Conservation (phyloP, 1,140 invertebrate genomes). For the Drosophila nannoptera region DNA sequence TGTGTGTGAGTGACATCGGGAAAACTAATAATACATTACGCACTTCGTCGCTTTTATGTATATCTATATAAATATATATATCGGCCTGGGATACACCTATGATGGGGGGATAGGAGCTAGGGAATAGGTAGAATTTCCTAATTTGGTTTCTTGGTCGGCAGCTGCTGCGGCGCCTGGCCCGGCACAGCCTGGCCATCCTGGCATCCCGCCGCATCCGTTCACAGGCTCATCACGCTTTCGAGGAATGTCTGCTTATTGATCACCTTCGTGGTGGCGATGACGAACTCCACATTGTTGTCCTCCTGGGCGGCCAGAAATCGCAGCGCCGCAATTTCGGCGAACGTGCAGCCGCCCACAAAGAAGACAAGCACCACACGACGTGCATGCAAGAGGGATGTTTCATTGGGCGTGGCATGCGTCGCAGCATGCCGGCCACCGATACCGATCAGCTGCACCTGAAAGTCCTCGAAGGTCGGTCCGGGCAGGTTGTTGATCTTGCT, state of each 20-base stretch:
- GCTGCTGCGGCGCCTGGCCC: neutral
- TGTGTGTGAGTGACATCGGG: too few species aligned
- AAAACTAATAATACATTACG: too few species aligned
- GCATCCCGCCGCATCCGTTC: constrained; percentile 51
- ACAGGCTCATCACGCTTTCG: constrained; percentile 59
- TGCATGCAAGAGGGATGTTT: constrained; percentile 84
- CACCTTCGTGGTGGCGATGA: constrained; percentile 95
- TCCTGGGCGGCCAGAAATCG: constrained; percentile 95
- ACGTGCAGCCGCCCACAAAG: constrained; percentile 97
- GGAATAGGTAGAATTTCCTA: neutral
- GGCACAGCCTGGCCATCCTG: constrained; percentile 29
- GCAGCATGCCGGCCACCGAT: constrained; percentile 79
- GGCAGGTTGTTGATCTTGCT: constrained; percentile 83
- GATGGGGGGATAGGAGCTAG: too few species aligned
- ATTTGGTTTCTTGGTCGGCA: neutral
- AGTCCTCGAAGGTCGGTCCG: constrained; percentile 82
- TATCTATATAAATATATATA: too few species aligned
- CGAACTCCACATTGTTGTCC: constrained; percentile 94
- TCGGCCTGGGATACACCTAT: too few species aligned
- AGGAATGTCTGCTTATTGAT: constrained; percentile 94
- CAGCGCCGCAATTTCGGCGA: constrained; percentile 95
- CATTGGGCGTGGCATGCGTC: constrained; percentile 82
- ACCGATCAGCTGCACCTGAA: constrained; percentile 80
- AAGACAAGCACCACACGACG: constrained; percentile 93
- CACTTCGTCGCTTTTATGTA: too few species aligned